A percentile compares a stretch with the other conserved stretches of the same genome.
Conservation (phyloP, 2,888 invertebrate species). For the Lapara coniferarum region DNA sequence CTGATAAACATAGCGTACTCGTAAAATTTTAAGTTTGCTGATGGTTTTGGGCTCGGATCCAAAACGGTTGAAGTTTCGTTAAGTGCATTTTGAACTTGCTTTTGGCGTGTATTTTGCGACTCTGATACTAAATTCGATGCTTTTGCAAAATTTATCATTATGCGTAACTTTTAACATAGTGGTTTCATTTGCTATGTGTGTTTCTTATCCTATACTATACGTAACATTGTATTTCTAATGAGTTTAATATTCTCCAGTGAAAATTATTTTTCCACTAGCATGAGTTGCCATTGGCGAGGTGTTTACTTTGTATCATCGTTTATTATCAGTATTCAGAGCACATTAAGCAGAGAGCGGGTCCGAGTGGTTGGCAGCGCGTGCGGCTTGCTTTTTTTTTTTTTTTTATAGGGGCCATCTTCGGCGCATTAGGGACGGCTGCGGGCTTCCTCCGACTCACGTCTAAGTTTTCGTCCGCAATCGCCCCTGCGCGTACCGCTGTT, state of each 20-base stretch:
- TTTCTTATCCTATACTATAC: not conserved
- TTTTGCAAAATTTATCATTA: not conserved
- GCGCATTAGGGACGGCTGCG: too few relatives aligned
- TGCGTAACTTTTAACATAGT: not conserved
- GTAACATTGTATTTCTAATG: not conserved
- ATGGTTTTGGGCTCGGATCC: not conserved
- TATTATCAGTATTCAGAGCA: constrained; percentile 35
- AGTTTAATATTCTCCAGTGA: not conserved
- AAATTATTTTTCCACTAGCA: constrained; percentile 1
- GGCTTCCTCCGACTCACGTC: too few relatives aligned
- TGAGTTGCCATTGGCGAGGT: not conserved
- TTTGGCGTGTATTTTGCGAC: not conserved
- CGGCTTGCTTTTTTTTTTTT: too few relatives aligned
- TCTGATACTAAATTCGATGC: not conserved
- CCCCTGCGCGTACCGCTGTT: too few relatives aligned
- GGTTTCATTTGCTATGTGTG: not conserved
- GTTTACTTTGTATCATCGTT: constrained; percentile 13
- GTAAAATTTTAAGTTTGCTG: not conserved
- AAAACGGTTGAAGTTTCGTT: not conserved
- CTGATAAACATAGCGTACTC: not conserved
- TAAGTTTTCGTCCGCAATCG: too few relatives aligned
- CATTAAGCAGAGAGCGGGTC: constrained; percentile 36
- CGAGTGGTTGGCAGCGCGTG: constrained; percentile 54
- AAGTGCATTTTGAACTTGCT: not conserved
- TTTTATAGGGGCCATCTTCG: too few relatives aligned